These are phyloP conservation scores for Protobothrops flavoviridis DNA, from an alignment of 2,113 vertebrate species.

Conservation along the genomic window DNA sequence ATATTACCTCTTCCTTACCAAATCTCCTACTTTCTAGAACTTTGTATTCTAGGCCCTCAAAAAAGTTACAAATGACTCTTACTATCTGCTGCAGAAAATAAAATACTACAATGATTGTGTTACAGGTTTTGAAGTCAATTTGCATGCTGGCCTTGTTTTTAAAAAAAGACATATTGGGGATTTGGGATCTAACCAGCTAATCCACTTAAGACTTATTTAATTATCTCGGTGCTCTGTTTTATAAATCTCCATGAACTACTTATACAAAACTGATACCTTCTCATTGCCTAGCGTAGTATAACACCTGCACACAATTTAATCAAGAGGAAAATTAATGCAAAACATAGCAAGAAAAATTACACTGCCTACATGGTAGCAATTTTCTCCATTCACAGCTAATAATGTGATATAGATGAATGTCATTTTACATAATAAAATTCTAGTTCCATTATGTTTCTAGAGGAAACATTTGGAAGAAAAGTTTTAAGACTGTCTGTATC, in stretches of 20 bases:
- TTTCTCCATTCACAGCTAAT: conserved; percentile 39
- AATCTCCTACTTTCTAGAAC: neutral
- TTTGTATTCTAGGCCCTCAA: neutral
- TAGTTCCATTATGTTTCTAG: conserved; percentile 22
- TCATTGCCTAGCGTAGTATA: conserved; percentile 45
- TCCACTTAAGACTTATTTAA: conserved; percentile 54
- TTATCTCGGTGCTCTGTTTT: conserved; percentile 42
- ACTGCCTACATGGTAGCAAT: neutral
- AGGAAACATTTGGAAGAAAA: neutral
- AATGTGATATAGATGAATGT: conserved; percentile 12
- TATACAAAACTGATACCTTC: conserved; percentile 45
- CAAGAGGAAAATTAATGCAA: conserved; percentile 52
- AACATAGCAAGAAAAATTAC: conserved; percentile 30
- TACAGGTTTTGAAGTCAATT: conserved; percentile 31
- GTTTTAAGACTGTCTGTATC: conserved; percentile 12
- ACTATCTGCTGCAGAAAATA: neutral
- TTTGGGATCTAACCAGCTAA: conserved; percentile 47
- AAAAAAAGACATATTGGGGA: conserved; percentile 12
- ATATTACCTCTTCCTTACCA: neutral
- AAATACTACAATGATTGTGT: conserved; percentile 5
- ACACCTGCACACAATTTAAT: conserved; percentile 48
- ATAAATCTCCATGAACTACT: conserved; percentile 49
- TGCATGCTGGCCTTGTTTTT: conserved; percentile 25
- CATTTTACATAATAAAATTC: conserved; percentile 1
- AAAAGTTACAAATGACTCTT: neutral